Conservation (phyloP, 2,113 vertebrate genomes). For the Todiramphus chloris region DNA sequence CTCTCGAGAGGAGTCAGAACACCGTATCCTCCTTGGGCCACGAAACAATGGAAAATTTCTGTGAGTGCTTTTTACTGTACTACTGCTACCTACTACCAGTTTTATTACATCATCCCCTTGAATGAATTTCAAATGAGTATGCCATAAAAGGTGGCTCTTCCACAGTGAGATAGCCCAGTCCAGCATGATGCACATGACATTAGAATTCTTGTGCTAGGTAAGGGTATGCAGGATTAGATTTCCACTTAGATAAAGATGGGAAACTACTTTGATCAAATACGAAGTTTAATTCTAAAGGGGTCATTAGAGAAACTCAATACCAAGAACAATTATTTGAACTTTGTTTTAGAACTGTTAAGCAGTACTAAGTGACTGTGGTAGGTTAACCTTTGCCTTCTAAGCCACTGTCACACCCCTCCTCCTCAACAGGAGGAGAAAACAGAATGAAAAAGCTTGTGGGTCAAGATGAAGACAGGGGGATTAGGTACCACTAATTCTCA, state of each 20-base stretch:
- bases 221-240: neutral
- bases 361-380: neutral
- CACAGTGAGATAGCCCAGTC: neutral
- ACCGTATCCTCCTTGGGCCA: constrained; percentile 78
- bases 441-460: neutral
- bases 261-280: neutral
- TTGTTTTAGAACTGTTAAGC: neutral
- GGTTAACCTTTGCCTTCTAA: neutral
- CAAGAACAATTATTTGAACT: neutral
- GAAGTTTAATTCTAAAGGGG: neutral
- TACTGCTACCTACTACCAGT: neutral
- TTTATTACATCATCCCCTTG: neutral
- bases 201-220: neutral
- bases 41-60: constrained; percentile 89
- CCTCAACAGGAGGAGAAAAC: neutral
- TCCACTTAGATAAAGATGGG: neutral
- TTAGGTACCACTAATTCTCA: neutral
- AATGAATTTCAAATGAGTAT: neutral
- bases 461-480: neutral
- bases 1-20: constrained; percentile 86
- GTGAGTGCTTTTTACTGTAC: constrained; percentile 75
- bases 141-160: rapidly evolving
- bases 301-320: neutral
- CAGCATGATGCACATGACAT: neutral
- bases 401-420: neutral